Base-by-base conservation (phyloP, 2,888 invertebrate species). In the Campaea margaritaria region DNA sequence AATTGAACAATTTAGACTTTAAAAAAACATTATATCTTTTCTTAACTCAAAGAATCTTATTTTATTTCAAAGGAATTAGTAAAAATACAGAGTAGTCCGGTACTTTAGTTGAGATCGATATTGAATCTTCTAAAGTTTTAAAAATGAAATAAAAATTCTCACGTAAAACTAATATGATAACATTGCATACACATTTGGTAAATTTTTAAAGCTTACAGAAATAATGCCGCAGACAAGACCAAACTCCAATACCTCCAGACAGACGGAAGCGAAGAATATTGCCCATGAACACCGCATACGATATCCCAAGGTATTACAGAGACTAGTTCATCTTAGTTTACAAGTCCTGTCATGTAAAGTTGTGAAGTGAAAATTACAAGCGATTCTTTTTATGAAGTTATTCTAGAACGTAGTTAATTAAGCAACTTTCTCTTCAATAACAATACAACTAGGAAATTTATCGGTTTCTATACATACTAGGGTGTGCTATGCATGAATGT, bases 271-370 rank as follows among this genome's bases (percentile, higher is more conserved):
- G 79, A 82, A 82, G 79, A 78, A 87, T 83, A 79, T 78, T 73
- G 76, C 75, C 77, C 74, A 78, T 81, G 85, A 82, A 80, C 81
- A 79, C 72, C 73, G 81, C 79, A 85, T 85, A 81, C 80, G 76
- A 80, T 85, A 87, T 61, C 31, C 39, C n/a, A n/a, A 52, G 51
- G 55, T 56, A 36, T 51, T 51, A 41, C 27, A 46, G n/a, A 7
- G 59, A 21, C 45, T 49, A 21, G 54, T 39, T 56, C 11, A 9
- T 21, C 47, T 12, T 3, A 48, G 34, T 9, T 43, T 36, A 61
- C 55, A 61, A 61, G 55, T 56, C 13, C 10, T 36, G n/a, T n/a
- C 1, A 12, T 36, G 12, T 10, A 36, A 36, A n/a, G 4, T 36
- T n/a, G 36, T 36, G 12, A 1, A 7, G 1, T 31, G 5, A 31